phyloP scores from a whole-genome alignment of 2,888 invertebrate species.

The Cerastis rubricosa region DNA sequence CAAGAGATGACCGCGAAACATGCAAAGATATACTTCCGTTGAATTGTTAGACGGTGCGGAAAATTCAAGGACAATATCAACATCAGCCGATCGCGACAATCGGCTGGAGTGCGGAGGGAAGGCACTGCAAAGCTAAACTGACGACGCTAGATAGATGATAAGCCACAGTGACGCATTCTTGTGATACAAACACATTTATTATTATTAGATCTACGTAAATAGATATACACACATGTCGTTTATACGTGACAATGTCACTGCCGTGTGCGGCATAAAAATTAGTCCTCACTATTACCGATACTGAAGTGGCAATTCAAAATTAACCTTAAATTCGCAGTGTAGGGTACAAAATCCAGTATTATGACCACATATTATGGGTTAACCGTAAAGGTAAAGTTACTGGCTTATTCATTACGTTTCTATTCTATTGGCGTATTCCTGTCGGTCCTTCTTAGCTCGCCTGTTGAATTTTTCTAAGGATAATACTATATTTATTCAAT shows the following conservation, averaged over 20 bases:
- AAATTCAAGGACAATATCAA: constrained; percentile 48
- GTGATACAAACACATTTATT: constrained; percentile 67
- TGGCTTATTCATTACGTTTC: constrained; percentile 67
- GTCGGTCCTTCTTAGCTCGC: constrained; percentile 63
- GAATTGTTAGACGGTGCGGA: constrained; percentile 24
- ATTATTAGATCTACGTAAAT: constrained; percentile 71
- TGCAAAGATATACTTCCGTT: constrained; percentile 31
- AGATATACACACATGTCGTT: constrained; percentile 71
- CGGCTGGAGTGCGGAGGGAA: constrained; percentile 19
- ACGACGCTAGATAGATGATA: constrained; percentile 49
- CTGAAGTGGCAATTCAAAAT: constrained; percentile 49
- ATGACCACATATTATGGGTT: constrained; percentile 38
- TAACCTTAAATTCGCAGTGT: constrained; percentile 58
- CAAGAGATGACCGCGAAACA: constrained; percentile 35
- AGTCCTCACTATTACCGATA: constrained; percentile 63
- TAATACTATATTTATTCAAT: constrained; percentile 42
- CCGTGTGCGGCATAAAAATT: constrained; percentile 77
- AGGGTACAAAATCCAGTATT: constrained; percentile 62
- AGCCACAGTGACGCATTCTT: constrained; percentile 64
- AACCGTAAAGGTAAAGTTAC: constrained; percentile 51
- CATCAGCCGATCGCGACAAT: constrained; percentile 26
- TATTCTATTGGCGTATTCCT: constrained; percentile 67
- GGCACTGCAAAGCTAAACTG: constrained; percentile 42
- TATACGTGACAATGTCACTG: constrained; percentile 81
- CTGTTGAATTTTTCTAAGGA: constrained; percentile 62